Base-by-base conservation (phyloP, 1,140 invertebrate species). In the Heliothis subflexa region DNA sequence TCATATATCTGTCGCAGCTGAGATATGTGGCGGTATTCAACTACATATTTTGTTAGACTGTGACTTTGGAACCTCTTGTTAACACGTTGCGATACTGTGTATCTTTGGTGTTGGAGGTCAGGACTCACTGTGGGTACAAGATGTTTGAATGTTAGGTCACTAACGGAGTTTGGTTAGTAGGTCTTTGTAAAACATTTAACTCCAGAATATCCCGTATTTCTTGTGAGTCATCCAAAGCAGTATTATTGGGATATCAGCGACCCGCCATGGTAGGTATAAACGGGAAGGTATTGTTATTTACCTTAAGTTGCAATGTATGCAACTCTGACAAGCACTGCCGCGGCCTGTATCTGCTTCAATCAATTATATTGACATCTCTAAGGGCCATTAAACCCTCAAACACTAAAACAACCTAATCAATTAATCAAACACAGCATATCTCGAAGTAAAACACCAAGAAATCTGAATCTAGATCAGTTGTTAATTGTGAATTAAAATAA, bases 1-100 rank as follows among this genome's bases (percentile, higher is more conserved):
- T 55, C 47, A 76, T 76, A 76, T 76, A 76, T 76, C 74, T 76
- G 33, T 76, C 61, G 47, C 47, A 11, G 13, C 18, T 25, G 49
- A 76, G 50, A 76, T 76, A 75, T 49, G 21, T 50, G 13, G 54
- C 40, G 55, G 16, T 16, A 45, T 66, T 66, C 66, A 71, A 62
- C 57, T 40, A 40, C 33, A 40, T 40, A 59, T 75, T 75, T 62
- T 75, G 72, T 59, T 50, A 14, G 18, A 21, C 7, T 62, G 55
- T 61, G 33, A 64, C 61, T 40, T 18, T 50, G 61, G 33, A 49
- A 52, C 28, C 57, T 52, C 72, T 28, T 75, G 72, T 75, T 62
- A 75, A 61, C 72, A 75, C 21, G 47, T 62, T 62, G 45, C 28
- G 57, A 57, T 57, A 57, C 55, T 61, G 40, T 73, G 25, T 64